Evolutionary conservation across 2,113 vertebrate genomes (phyloP), one percentile per base, ranked within the genome.

Genomic region (Procavia capensis): DNA sequence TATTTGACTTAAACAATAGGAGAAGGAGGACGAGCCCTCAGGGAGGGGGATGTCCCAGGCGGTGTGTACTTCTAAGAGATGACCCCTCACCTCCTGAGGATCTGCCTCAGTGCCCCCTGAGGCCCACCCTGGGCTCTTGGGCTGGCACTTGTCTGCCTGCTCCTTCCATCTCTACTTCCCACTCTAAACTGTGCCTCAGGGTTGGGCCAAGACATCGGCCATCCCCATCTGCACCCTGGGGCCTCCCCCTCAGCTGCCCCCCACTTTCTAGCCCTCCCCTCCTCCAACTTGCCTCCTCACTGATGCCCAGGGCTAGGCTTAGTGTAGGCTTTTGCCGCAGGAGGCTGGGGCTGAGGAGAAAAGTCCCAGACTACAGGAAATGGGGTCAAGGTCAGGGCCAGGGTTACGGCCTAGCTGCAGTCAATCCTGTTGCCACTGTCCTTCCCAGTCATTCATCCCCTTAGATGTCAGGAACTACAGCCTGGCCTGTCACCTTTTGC

Each of bases 251-350:
- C 39, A 5, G 29, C 64, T 34, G 29, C 43, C 45, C 19, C 5
- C 1, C 2, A 11, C 5, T 0, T 6, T 19, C n/a, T 3, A 24
- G 47, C 22, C 39, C 22, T 27, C 31, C 34, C 9, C 31, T 10
- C 5, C 25, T 80, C 61, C 25, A 22, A 50, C 64, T 43, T 3
- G 29, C 68, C 25, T 79, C 45, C 54, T 61, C 80, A 39, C 2
- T 2, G 14, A 39, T 9, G 20, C 36, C 47, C 6, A 1, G 2
- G 36, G 34, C 20, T 9, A 25, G 57, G 10, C 34, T 57, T 34
- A 8, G 75, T 10, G 2, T 1, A 50, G 31, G 31, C 22, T 72
- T 22, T 47, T 64, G 36, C 39, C 54, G 17, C 14, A 22, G n/a
- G 57, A 82, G n/a, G 7, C 50, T n/a, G 41, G 61, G n/a, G 22